These are phyloP conservation scores for Corvus moneduloides DNA, from an alignment of 2,113 vertebrate genomes.

Conservation along the genomic window DNA sequence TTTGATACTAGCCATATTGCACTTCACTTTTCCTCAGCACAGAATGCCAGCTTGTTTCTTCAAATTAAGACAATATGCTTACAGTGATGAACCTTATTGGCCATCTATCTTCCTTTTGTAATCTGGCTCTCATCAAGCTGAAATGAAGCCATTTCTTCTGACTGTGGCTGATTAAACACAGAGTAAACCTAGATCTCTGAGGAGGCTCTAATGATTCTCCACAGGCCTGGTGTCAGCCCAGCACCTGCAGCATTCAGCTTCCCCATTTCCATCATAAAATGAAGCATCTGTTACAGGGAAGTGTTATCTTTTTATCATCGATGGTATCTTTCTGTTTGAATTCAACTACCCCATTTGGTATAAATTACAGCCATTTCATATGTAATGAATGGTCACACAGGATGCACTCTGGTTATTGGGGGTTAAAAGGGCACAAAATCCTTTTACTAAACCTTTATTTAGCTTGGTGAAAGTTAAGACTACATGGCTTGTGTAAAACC, in stretches of 20 bases:
- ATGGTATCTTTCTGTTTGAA: slow-evolving; percentile 69
- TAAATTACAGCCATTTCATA: slow-evolving; percentile 72
- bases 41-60: slow-evolving; percentile 66
- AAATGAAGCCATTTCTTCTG: slow-evolving; percentile 89
- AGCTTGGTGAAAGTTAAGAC: slow-evolving; percentile 55
- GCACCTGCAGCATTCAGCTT: slow-evolving; percentile 86
- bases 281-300: slow-evolving; percentile 80
- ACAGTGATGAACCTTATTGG: slow-evolving; percentile 57
- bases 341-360: slow-evolving; percentile 76
- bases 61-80: slow-evolving; percentile 76
- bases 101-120: slow-evolving; percentile 71
- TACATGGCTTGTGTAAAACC: background rate
- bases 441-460: slow-evolving; percentile 58
- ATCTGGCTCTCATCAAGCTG: slow-evolving; percentile 75
- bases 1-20: slow-evolving; percentile 37
- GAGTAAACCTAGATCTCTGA: slow-evolving; percentile 73
- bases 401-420: slow-evolving; percentile 51
- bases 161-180: slow-evolving; percentile 92
- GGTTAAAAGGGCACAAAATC: slow-evolving; percentile 60
- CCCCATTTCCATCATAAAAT: slow-evolving; percentile 76
- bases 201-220: slow-evolving; percentile 75
- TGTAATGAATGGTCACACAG: slow-evolving; percentile 71
- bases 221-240: slow-evolving; percentile 74
- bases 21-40: slow-evolving; percentile 61
- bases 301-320: slow-evolving; percentile 68